A percentile compares a stretch with the other conserved stretches of the same genome.
Evolutionary conservation across 2,888 invertebrate species (phyloP).

Genomic region (Ectobius pallidus): DNA sequence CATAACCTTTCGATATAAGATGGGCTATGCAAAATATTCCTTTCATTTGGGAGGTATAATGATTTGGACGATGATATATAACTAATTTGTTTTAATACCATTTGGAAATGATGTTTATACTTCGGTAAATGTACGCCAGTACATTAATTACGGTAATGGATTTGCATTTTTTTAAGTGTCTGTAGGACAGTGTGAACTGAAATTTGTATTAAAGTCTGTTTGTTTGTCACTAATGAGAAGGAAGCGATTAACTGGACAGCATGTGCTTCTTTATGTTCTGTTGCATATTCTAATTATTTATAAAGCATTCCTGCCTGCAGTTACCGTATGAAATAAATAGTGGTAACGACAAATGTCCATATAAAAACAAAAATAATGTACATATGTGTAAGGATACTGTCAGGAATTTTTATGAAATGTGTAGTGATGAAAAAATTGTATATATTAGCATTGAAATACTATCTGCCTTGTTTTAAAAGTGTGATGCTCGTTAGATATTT

Average conservation of each 20-base stretch:
- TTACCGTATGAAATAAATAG: conserved; percentile 11
- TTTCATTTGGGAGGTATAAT: too few relatives aligned
- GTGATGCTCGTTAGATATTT: conserved; percentile 33
- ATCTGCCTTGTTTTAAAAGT: conserved; percentile 30
- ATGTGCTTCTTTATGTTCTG: conserved; percentile 16
- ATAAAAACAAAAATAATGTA: conserved; percentile 17
- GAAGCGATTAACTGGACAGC: background rate
- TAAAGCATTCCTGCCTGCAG: conserved; percentile 29
- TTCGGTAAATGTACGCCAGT: conserved; percentile 20
- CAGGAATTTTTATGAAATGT: conserved; percentile 29
- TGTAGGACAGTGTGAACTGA: background rate
- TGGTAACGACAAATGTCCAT: conserved; percentile 29
- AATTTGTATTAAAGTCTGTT: background rate
- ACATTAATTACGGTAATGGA: conserved; percentile 15
- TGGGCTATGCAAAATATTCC: too few relatives aligned
- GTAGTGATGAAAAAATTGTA: conserved; percentile 26
- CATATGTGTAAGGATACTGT: conserved; percentile 23
- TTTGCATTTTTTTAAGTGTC: conserved; percentile 23
- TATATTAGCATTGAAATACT: conserved; percentile 29
- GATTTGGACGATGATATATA: too few relatives aligned
- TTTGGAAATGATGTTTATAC: too few relatives aligned
- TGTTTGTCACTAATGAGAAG: background rate
- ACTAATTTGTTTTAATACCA: too few relatives aligned
- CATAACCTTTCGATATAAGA: too few relatives aligned
- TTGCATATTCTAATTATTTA: conserved; percentile 19